These are phyloP conservation scores for Lacanobia wlatinum DNA, from an alignment of 2,888 invertebrate species.

Conservation along the genomic window DNA sequence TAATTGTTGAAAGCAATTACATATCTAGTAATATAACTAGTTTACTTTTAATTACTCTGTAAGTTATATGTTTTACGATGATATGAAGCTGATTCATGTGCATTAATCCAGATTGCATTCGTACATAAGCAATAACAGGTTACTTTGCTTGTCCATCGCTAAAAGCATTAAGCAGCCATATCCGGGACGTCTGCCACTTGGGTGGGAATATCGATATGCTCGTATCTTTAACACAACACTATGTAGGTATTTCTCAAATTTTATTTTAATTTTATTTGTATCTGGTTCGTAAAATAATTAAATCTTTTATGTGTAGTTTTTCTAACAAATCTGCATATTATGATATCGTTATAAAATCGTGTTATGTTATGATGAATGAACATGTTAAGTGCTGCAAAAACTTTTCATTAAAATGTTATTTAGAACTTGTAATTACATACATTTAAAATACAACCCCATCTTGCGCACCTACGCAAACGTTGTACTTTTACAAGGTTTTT, in stretches of 20 bases:
- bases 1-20: background rate
- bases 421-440: conserved; percentile 14
- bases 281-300: conserved; percentile 2
- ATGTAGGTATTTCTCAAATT: background rate
- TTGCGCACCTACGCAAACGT: background rate
- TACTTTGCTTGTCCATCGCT: conserved; percentile 47
- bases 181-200: conserved; percentile 57
- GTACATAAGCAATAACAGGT: conserved; percentile 38
- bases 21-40: background rate
- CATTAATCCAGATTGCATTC: conserved; percentile 40
- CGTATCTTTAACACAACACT: conserved; percentile 19
- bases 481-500: background rate
- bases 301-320: background rate
- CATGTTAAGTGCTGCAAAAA: conserved; percentile 36
- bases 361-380: conserved; percentile 27
- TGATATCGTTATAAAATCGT: conserved; percentile 24
- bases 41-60: conserved; percentile 6
- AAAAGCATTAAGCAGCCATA: conserved; percentile 62
- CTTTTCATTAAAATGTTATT: conserved; percentile 30
- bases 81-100: conserved; percentile 38
- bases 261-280: conserved; percentile 1
- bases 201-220: conserved; percentile 42
- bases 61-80: background rate
- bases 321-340: conserved; percentile 1
- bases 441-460: conserved; percentile 15